Evolutionary conservation across 2,888 invertebrate genomes (phyloP).

Genomic region (Meta bourneti): DNA sequence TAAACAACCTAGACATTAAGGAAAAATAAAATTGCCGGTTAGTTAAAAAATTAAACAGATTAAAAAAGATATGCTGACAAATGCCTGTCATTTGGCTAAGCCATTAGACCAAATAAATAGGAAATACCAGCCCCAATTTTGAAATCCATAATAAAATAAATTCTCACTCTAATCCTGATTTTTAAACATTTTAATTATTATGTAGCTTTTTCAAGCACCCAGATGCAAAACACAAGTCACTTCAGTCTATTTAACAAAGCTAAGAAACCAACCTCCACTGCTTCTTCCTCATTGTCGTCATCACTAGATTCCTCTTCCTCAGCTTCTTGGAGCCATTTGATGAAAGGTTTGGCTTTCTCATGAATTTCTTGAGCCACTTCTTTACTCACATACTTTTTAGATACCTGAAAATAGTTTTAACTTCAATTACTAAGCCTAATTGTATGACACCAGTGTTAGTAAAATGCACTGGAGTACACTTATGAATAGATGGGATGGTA

Average conservation of each 20-base stretch:
- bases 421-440: too few species aligned
- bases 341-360: slow-evolving; percentile 93
- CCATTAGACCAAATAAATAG: not conserved
- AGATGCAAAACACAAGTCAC: not conserved
- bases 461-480: too few species aligned
- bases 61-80: not conserved
- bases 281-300: slow-evolving; percentile 87
- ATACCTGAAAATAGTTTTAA: slow-evolving; percentile 80
- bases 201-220: not conserved
- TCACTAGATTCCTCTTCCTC: slow-evolving; percentile 92
- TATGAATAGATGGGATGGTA: too few species aligned
- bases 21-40: too few species aligned
- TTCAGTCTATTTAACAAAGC: too few species aligned
- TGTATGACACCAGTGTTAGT: too few species aligned
- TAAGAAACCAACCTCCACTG: slow-evolving; percentile 83
- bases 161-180: not conserved
- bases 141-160: not conserved
- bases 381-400: slow-evolving; percentile 94
- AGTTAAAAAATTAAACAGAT: not conserved
- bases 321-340: slow-evolving; percentile 95
- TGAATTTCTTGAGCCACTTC: slow-evolving; percentile 95
- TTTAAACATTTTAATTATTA: not conserved
- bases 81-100: too few species aligned
- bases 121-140: not conserved
- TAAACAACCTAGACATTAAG: slow-evolving; percentile 87